Percentiles rank a stretch among this genome's conserved stretches.
These are phyloP conservation scores for Dioctria rufipes DNA, from an alignment of 2,888 invertebrate species.

Conservation along the genomic window DNA sequence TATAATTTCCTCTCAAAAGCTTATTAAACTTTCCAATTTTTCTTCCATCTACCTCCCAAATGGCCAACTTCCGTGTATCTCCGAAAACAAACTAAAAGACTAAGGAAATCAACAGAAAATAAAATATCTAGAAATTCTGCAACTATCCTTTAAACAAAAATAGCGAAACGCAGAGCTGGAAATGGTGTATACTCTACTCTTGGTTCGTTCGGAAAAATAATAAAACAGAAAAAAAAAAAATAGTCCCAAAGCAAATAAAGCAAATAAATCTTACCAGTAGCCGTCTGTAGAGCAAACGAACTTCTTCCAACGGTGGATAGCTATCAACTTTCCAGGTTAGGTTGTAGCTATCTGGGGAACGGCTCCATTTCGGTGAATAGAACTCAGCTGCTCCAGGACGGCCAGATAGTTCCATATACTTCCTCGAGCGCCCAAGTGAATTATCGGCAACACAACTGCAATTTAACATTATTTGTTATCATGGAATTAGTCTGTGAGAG, in stretches of 20 bases:
- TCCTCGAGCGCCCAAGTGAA: constrained; percentile 78
- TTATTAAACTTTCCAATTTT: constrained; percentile 39
- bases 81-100: not conserved
- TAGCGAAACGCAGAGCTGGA: constrained; percentile 20
- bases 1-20: not conserved
- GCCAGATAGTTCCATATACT: constrained; percentile 81
- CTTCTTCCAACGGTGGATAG: constrained; percentile 81
- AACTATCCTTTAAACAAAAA: constrained; percentile 30
- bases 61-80: constrained; percentile 23
- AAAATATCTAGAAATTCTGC: constrained; percentile 25
- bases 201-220: not conserved
- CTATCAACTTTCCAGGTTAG: constrained; percentile 81
- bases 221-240: constrained; percentile 31
- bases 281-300: constrained; percentile 79
- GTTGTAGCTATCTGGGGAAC: constrained; percentile 76
- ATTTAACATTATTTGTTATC: constrained; percentile 59
- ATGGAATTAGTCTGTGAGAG: constrained; percentile 32
- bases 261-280: constrained; percentile 73
- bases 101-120: constrained; percentile 24
- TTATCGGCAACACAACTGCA: constrained; percentile 81
- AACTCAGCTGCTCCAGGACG: constrained; percentile 81
- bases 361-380: constrained; percentile 78
- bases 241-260: constrained; percentile 53
- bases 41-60: constrained; percentile 13
- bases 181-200: not conserved